Evolutionary conservation across 2,888 invertebrate genomes (phyloP).

Genomic region (Linyphia triangularis): DNA sequence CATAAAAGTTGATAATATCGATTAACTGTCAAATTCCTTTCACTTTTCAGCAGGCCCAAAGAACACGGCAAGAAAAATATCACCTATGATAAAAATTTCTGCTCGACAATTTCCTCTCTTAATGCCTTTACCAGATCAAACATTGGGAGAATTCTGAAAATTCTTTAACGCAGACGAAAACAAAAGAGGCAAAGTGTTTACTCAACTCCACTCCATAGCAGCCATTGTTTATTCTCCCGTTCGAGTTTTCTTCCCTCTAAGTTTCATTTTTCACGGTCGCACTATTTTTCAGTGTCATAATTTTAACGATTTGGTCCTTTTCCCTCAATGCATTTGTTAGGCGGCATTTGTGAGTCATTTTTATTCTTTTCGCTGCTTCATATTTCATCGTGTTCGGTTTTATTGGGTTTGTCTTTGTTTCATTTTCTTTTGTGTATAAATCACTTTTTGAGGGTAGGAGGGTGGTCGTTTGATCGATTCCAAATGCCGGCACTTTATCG

Average conservation of each 20-base stretch:
- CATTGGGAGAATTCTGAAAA: constrained; percentile 39
- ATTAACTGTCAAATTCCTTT: constrained; percentile 58
- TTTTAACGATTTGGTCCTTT: constrained; percentile 63
- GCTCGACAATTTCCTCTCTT: constrained; percentile 49
- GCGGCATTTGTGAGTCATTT: constrained; percentile 58
- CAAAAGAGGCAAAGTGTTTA: constrained; percentile 60
- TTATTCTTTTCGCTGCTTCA: constrained; percentile 30
- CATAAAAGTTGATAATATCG: constrained; percentile 56
- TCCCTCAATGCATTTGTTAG: constrained; percentile 56
- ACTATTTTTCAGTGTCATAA: constrained; percentile 65
- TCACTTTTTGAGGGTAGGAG: constrained; percentile 18
- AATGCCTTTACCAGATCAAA: constrained; percentile 58
- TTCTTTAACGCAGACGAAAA: constrained; percentile 54
- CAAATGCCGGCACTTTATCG: constrained; percentile 51
- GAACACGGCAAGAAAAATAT: constrained; percentile 12
- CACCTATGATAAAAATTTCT: constrained; percentile 27
- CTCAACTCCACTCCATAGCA: constrained; percentile 41
- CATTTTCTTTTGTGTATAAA: constrained; percentile 30
- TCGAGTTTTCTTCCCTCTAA: constrained; percentile 38
- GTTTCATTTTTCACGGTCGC: constrained; percentile 58
- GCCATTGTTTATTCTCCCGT: constrained; percentile 59
- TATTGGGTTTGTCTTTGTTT: constrained; percentile 48
- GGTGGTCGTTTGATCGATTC: constrained; percentile 46
- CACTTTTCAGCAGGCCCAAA: constrained; percentile 32
- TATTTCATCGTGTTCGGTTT: constrained; percentile 65